phyloP scores from a whole-genome alignment of 2,797 vertebrate species.

The Rhinoraja longicauda region DNA sequence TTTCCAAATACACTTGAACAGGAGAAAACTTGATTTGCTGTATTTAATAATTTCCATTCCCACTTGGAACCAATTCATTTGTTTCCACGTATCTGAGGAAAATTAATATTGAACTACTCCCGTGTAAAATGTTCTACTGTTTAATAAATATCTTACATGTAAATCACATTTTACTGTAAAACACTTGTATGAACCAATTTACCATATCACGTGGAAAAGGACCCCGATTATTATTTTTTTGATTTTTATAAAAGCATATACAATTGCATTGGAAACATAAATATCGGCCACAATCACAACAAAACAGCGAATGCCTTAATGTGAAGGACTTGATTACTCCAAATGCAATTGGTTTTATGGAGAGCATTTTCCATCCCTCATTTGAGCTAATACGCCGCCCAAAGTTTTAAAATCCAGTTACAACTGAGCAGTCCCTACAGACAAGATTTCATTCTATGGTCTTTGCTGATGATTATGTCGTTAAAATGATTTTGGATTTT shows the following conservation, averaged over 20 bases:
- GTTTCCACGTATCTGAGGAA: background rate
- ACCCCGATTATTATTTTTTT: constrained; percentile 2
- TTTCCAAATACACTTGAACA: background rate
- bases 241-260: constrained; percentile 32
- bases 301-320: constrained; percentile 26
- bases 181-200: constrained; percentile 38
- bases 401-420: constrained; percentile 31
- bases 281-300: constrained; percentile 34
- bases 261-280: constrained; percentile 37
- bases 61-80: background rate
- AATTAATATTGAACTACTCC: background rate
- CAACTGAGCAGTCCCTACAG: background rate
- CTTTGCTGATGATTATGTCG: background rate
- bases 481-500: background rate
- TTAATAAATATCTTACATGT: constrained; percentile 38
- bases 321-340: background rate
- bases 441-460: constrained; percentile 27
- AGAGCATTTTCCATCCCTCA: constrained; percentile 8
- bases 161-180: constrained; percentile 39
- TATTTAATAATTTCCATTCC: background rate
- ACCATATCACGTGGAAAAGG: constrained; percentile 38
- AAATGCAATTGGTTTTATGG: constrained; percentile 26
- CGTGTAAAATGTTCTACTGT: constrained; percentile 34
- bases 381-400: background rate
- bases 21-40: background rate